phyloP scores from a whole-genome alignment of 1,140 invertebrate species.

The Physella acuta region DNA sequence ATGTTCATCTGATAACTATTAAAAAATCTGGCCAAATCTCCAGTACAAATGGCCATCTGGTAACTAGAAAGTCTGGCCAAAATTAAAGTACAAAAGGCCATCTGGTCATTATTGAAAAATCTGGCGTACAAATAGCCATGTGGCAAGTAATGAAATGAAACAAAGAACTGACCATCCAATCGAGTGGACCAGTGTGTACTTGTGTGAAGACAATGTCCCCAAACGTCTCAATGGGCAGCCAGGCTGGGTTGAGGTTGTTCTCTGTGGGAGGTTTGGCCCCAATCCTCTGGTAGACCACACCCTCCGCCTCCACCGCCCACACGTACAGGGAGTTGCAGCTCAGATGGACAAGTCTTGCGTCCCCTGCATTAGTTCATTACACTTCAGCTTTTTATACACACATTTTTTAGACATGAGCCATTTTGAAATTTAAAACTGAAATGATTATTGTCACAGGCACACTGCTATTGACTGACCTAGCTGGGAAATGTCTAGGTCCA shows the following conservation, averaged over 20 bases:
- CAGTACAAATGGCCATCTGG: no score
- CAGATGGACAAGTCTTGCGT: constrained; percentile 58
- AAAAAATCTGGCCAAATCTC: no score
- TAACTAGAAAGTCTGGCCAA: no score
- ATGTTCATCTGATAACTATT: no score
- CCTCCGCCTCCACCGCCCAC: constrained; percentile 64
- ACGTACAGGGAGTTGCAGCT: constrained; percentile 62
- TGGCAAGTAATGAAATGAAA: no score
- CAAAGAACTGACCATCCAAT: constrained; percentile 60
- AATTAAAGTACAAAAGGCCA: no score
- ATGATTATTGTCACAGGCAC: not conserved
- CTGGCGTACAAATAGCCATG: no score
- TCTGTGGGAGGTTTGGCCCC: constrained; percentile 61
- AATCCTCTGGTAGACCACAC: constrained; percentile 61
- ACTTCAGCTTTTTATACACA: not conserved
- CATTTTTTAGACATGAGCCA: not conserved
- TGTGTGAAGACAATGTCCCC: constrained; percentile 52
- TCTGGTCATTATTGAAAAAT: no score
- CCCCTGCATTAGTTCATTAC: constrained; percentile 56
- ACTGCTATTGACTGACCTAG: constrained; percentile 55
- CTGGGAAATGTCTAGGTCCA: constrained; percentile 59
- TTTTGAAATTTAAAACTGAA: not conserved
- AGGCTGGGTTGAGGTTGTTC: constrained; percentile 61
- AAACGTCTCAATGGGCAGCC: constrained; percentile 60
- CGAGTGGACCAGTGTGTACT: constrained; percentile 62